A percentile compares a stretch with the other conserved stretches of the same genome.
Evolutionary conservation across 2,113 vertebrate species (phyloP).

Genomic region (Nibea albiflora): DNA sequence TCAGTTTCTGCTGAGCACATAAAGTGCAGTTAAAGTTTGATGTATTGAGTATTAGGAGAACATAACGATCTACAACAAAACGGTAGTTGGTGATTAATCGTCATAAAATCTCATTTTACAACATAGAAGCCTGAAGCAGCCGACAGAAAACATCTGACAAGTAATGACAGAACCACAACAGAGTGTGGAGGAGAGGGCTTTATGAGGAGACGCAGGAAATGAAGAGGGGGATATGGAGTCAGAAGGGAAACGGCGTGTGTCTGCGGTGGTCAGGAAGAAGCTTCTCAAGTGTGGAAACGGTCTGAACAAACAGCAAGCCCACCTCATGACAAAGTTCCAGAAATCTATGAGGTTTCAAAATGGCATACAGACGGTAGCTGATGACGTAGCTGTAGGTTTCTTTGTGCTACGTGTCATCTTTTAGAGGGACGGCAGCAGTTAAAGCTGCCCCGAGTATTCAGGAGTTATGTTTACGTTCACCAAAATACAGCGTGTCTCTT

Average conservation of each 20-base stretch:
- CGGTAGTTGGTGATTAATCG: not conserved
- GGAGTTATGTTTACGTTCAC: too few relatives aligned
- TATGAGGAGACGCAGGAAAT: not conserved
- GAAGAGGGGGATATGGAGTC: not conserved
- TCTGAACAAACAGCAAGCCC: constrained; percentile 44
- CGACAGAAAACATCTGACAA: not conserved
- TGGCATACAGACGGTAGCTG: too few relatives aligned
- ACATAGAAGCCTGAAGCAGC: not conserved
- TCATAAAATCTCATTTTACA: not conserved
- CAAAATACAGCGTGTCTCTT: too few relatives aligned
- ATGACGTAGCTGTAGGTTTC: too few relatives aligned
- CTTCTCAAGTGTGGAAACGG: constrained; percentile 49
- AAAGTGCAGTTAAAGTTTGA: too few relatives aligned
- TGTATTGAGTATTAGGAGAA: too few relatives aligned
- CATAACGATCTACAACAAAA: not conserved
- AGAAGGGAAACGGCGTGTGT: constrained; percentile 1
- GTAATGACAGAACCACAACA: not conserved
- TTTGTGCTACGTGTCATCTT: too few relatives aligned
- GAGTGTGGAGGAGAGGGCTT: not conserved
- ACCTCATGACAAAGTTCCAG: not conserved
- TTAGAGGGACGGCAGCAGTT: too few relatives aligned
- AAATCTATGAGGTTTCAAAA: not conserved
- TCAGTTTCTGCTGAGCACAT: too few relatives aligned
- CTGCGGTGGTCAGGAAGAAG: constrained; percentile 49
- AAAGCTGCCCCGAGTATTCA: too few relatives aligned